phyloP scores from a whole-genome alignment of 2,113 vertebrate species.

The Gorsachius goisagi region DNA sequence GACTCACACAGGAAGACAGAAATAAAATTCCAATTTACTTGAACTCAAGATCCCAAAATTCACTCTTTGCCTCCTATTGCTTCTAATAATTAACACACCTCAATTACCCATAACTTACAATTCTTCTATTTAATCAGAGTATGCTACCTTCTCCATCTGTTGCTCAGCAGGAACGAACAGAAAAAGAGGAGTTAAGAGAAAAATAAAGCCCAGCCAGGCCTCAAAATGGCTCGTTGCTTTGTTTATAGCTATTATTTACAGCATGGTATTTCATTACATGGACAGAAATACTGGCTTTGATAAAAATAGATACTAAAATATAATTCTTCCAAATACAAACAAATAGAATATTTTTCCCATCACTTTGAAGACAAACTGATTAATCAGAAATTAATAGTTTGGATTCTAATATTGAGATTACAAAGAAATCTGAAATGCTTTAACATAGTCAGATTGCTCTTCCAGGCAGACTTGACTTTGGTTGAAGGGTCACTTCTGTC shows the following conservation, averaged over 20 bases:
- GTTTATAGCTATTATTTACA: not conserved
- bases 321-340: not conserved
- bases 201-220: not conserved
- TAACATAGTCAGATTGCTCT: not conserved
- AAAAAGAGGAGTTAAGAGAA: slow-evolving; percentile 11
- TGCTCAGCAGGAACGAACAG: slow-evolving; percentile 16
- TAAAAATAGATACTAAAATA: not conserved
- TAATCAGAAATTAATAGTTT: not conserved
- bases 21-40: not conserved
- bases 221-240: not conserved
- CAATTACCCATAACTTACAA: not conserved
- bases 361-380: not conserved
- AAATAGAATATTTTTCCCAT: not conserved
- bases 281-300: not conserved
- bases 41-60: not conserved
- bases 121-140: not conserved
- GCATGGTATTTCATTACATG: not conserved
- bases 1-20: not conserved
- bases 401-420: not conserved
- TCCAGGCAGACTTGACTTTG: not conserved
- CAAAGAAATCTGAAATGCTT: not conserved
- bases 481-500: not conserved
- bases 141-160: slow-evolving; percentile 36
- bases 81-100: not conserved
- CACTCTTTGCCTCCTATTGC: not conserved